Conservation (phyloP, 23 tunicate genomes). For the Diplosoma virens region DNA sequence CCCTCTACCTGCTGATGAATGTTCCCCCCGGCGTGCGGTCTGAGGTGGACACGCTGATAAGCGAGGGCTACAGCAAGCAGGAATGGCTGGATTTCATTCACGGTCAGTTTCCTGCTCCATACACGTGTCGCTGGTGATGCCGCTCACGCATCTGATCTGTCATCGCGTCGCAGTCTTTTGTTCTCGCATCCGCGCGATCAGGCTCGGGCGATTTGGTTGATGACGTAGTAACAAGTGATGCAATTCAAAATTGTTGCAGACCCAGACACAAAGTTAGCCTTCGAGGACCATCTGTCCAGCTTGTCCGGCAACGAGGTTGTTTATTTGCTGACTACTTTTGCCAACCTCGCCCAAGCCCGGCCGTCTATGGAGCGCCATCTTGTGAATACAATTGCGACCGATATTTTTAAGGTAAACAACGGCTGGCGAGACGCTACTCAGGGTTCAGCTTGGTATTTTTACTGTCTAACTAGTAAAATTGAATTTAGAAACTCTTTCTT, state of each 20-base stretch:
- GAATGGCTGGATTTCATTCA: constrained; percentile 94
- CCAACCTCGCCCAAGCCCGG: constrained; percentile 78
- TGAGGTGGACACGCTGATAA: constrained; percentile 76
- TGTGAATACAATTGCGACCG: constrained; percentile 64
- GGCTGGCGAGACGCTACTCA: no score
- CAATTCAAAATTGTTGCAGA: constrained; percentile 24
- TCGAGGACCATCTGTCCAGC: constrained; percentile 81
- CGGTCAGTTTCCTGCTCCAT: constrained; percentile 20
- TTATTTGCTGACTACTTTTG: constrained; percentile 81
- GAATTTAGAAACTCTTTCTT: no score
- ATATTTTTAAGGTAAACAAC: constrained; percentile 85
- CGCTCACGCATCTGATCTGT: no score
- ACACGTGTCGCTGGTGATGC: not conserved
- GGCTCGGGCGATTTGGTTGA: not conserved
- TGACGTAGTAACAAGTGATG: not conserved
- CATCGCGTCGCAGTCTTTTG: no score
- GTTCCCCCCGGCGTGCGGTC: constrained; percentile 82
- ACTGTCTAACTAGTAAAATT: no score
- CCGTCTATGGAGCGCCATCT: constrained; percentile 71
- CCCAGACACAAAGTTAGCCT: constrained; percentile 90
- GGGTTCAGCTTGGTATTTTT: no score
- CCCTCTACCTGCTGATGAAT: constrained; percentile 83
- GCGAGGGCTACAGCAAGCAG: constrained; percentile 49
- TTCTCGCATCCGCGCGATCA: no score
- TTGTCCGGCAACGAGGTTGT: constrained; percentile 95